These are phyloP conservation scores for Bovichtus variegatus DNA, from an alignment of 2,797 vertebrate genomes.

Conservation along the genomic window DNA sequence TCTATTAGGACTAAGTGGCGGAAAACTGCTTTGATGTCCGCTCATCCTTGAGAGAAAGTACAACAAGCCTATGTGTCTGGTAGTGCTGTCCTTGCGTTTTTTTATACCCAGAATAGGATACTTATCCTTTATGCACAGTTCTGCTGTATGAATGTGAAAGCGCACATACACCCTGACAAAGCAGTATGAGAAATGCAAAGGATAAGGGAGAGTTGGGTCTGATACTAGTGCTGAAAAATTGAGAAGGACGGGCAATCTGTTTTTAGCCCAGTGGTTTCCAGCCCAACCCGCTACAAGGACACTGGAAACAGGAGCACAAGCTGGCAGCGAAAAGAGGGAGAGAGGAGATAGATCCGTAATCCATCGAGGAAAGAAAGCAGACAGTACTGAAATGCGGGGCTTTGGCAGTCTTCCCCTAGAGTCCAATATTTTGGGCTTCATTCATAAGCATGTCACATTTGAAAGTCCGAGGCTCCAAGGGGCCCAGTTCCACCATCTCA, in stretches of 20 bases:
- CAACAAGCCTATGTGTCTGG: constrained; percentile 35
- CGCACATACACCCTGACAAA: constrained; percentile 20
- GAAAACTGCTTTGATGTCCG: constrained; percentile 67
- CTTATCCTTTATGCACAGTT: constrained; percentile 34
- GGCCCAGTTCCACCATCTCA: constrained; percentile 71
- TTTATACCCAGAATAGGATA: constrained; percentile 22
- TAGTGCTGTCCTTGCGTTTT: constrained; percentile 18
- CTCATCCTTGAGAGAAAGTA: constrained; percentile 53
- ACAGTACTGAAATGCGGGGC: constrained; percentile 57
- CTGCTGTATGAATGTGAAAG: constrained; percentile 18
- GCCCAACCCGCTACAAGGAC: constrained; percentile 47
- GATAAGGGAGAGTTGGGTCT: constrained; percentile 32
- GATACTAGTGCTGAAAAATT: constrained; percentile 47
- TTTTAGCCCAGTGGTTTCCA: constrained; percentile 53
- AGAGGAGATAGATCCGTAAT: constrained; percentile 57
- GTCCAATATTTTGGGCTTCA: constrained; percentile 69
- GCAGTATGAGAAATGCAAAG: constrained; percentile 38
- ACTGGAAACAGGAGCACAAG: constrained; percentile 57
- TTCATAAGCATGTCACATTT: constrained; percentile 73
- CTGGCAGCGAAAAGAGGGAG: constrained; percentile 32
- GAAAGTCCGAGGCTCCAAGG: constrained; percentile 67
- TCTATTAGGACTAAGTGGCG: constrained; percentile 48
- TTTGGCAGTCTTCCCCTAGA: constrained; percentile 51
- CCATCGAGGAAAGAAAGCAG: constrained; percentile 59
- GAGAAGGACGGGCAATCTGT: constrained; percentile 32